These are phyloP conservation scores for Drosophila serrata DNA, from an alignment of 1,140 invertebrate genomes.

Conservation along the genomic window DNA sequence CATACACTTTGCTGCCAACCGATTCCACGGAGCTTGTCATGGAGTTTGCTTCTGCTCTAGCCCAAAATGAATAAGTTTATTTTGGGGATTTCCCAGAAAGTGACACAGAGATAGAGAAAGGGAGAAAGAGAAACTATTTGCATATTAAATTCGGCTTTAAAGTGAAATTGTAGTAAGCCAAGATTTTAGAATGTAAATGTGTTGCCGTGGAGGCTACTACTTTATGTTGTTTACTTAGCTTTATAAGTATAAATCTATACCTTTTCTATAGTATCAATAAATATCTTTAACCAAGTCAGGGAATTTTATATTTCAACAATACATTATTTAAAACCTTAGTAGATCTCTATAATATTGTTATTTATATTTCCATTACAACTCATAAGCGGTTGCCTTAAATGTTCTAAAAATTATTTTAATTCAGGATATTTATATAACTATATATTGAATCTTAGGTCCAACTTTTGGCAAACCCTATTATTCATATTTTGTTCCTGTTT, in stretches of 20 bases:
- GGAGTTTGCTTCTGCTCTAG: conserved; percentile 22
- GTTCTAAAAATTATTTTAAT: not conserved
- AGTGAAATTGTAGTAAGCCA: conserved; percentile 8
- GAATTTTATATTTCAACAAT: not conserved
- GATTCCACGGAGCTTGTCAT: conserved; percentile 38
- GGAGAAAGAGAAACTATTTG: conserved; percentile 12
- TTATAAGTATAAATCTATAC: too few relatives aligned
- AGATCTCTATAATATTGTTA: not conserved
- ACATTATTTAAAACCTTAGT: not conserved
- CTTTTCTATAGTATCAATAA: too few relatives aligned
- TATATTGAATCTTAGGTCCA: too few relatives aligned
- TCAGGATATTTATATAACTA: not conserved
- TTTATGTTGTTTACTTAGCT: too few relatives aligned
- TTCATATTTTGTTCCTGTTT: not conserved
- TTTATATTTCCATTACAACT: not conserved
- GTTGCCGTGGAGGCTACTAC: not conserved
- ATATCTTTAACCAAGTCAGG: too few relatives aligned
- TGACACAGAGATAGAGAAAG: not conserved
- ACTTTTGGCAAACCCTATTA: not conserved
- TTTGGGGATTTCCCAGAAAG: conserved; percentile 19
- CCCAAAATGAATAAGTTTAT: conserved; percentile 27
- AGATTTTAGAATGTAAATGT: conserved; percentile 15
- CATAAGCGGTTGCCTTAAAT: not conserved
- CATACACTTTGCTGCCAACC: conserved; percentile 27
- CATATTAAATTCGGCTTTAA: conserved; percentile 24